Percentiles rank a stretch among this genome's conserved stretches.
phyloP scores from a whole-genome alignment of 2,113 vertebrate genomes.

The Tamias sibiricus region DNA sequence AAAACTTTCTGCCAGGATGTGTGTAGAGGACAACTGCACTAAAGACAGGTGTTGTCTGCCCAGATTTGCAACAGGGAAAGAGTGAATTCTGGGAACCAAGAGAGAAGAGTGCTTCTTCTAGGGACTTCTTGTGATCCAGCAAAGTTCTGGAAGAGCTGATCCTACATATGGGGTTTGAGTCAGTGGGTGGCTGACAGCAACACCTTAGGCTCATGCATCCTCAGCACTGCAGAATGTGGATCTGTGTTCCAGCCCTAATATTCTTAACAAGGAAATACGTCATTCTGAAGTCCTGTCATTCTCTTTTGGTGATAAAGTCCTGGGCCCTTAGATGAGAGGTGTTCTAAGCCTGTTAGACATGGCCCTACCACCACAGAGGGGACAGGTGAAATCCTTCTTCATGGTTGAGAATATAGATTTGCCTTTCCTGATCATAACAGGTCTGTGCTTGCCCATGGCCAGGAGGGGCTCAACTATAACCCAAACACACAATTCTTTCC shows the following conservation, averaged over 20 bases:
- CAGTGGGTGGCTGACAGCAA: background rate
- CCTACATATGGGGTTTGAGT: background rate
- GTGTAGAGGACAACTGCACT: background rate
- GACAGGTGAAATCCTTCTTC: too few species aligned
- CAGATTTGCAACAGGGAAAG: background rate
- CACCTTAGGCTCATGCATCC: background rate
- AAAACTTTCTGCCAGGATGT: background rate
- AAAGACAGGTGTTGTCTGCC: background rate
- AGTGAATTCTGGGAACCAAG: background rate
- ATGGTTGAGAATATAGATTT: background rate
- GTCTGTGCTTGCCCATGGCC: background rate
- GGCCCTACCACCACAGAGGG: background rate
- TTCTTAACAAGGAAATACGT: background rate
- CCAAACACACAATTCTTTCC: too few species aligned
- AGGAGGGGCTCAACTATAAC: background rate
- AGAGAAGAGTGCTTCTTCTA: background rate
- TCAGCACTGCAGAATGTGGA: too few species aligned
- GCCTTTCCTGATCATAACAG: background rate
- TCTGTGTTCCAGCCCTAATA: background rate
- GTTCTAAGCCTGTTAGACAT: background rate
- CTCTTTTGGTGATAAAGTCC: background rate
- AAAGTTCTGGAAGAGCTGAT: background rate
- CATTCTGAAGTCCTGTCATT: background rate
- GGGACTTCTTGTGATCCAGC: background rate
- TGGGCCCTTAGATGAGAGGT: background rate